A percentile compares a stretch with the other conserved stretches of the same genome.
Conservation (phyloP, 2,797 vertebrate genomes). For the Lepidocolaptes lacrymiger region DNA sequence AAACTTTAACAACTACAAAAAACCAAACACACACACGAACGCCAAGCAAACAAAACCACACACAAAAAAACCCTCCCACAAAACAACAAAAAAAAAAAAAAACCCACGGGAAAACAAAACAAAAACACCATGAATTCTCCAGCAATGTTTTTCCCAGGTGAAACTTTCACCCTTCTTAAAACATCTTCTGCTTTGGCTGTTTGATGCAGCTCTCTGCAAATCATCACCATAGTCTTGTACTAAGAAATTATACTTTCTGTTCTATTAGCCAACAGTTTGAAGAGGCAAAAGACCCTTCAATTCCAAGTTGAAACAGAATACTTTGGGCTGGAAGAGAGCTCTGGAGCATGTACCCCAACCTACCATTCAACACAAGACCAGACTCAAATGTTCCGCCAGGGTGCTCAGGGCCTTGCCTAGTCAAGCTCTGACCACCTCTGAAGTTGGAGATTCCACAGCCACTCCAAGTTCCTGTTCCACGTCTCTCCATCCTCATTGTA, state of each 20-base stretch:
- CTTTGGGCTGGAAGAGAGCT: neutral
- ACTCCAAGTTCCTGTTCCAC: fast-evolving
- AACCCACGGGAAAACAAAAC: neutral
- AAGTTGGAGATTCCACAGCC: neutral
- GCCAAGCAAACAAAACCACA: neutral
- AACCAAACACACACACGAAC: neutral
- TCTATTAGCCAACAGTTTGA: neutral
- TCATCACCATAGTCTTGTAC: neutral
- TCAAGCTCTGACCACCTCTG: neutral
- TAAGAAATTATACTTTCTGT: neutral
- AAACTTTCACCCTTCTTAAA: neutral
- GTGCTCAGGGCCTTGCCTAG: neutral
- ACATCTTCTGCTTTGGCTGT: neutral
- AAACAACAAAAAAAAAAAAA: neutral
- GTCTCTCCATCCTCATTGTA: neutral
- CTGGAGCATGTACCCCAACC: neutral
- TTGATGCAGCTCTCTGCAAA: neutral
- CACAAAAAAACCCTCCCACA: neutral
- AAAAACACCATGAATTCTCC: neutral
- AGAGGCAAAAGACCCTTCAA: neutral
- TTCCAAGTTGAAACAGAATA: neutral
- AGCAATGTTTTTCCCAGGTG: neutral
- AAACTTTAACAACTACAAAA: neutral
- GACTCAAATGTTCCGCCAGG: neutral
- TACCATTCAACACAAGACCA: neutral